These are phyloP conservation scores for Tyrophagus putrescentiae DNA, from an alignment of 1,140 invertebrate species.

Conservation along the genomic window DNA sequence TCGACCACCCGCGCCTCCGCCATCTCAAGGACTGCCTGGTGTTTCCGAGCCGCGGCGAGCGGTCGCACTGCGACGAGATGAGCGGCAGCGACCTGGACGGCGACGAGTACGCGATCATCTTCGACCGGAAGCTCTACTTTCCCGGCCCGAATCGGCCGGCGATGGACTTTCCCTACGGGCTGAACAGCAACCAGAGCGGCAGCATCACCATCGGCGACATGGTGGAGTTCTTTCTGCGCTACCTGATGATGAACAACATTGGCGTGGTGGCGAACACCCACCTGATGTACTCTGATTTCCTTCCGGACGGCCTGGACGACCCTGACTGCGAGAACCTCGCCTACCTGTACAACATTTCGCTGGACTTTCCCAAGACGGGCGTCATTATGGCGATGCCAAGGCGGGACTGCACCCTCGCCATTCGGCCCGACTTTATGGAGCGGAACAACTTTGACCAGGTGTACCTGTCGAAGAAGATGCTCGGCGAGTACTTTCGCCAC, in stretches of 20 bases:
- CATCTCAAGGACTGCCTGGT: constrained; percentile 36
- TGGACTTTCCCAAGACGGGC: constrained; percentile 33
- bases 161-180: constrained; percentile 23
- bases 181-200: background rate
- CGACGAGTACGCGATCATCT: constrained; percentile 28
- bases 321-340: constrained; percentile 27
- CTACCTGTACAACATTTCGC: constrained; percentile 28
- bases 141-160: constrained; percentile 17
- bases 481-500: constrained; percentile 30
- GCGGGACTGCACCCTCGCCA: background rate
- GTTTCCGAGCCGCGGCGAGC: constrained; percentile 32
- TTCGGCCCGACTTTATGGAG: constrained; percentile 31
- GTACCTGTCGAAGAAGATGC: constrained; percentile 29
- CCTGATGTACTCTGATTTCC: constrained; percentile 29
- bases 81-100: constrained; percentile 31
- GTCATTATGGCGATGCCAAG: constrained; percentile 17
- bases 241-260: constrained; percentile 30
- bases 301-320: constrained; percentile 23
- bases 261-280: constrained; percentile 30
- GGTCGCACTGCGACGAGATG: constrained; percentile 38
- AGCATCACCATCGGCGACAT: constrained; percentile 26
- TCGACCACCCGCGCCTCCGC: constrained; percentile 31
- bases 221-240: constrained; percentile 30
- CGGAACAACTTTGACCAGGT: constrained; percentile 25
- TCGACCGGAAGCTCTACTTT: constrained; percentile 25